Base-by-base conservation (phyloP, 2,113 vertebrate species). In the Aldabrachelys gigantea region DNA sequence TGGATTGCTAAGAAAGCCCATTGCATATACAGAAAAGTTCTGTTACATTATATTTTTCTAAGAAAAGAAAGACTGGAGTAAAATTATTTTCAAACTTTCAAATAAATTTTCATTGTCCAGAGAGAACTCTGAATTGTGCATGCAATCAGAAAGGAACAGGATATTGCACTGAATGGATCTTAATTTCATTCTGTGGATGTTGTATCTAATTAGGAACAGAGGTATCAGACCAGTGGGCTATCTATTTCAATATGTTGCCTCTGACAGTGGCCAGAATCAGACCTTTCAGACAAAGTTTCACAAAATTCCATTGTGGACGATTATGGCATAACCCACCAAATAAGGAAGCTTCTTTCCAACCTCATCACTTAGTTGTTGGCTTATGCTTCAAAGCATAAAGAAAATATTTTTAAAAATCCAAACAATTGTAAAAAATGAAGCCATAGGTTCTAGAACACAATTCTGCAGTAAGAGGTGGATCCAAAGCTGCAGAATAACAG, bases 281-380 rank as follows among this genome's bases (percentile, higher is more conserved):
- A 94, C 81, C 65, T 82, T 94, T 92, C 86, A 47, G 85, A 96
- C 82, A 50, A 96, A 94, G 78, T 72, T 91, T 59, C 75, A 92
- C 80, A 89, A 62, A 62, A 62, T 62, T 69, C 7, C 31, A 69
- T 88, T 8, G 12, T 56, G 2, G 5, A 83, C 78, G 96, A 92
- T 62, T 69, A 69, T 69, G 62, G 8, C 8, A 69, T 17, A 72
- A 72, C 35, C 35, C 17, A 22, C n/a, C 65, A 72, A 72, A 72
- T 38, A 72, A 38, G 19, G 65, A 72, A 72, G n/a, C 65, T 38
- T 38, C 9, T n/a, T 72, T n/a, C 59, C n/a, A 72, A 5, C 8
- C 9, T 21, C n/a, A 10, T n/a, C 17, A n/a, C 5, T 38, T 92
- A 96, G 85, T 5, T 89, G 83, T 69, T 82, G 85, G 52, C 62